A percentile compares a stretch with the other conserved stretches of the same genome.
phyloP scores from a whole-genome alignment of 2,888 invertebrate species.

The Serrognathus titanus region DNA sequence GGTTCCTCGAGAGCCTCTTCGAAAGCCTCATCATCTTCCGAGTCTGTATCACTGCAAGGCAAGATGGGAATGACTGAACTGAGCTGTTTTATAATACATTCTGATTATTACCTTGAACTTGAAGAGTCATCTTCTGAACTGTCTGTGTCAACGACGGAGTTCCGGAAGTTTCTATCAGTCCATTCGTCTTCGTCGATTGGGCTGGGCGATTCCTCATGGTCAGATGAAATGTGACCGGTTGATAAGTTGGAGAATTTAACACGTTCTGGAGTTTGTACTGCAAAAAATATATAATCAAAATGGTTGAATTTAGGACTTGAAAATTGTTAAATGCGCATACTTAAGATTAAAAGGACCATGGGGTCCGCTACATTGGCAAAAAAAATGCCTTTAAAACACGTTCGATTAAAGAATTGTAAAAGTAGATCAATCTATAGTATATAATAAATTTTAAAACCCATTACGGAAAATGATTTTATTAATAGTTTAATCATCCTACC shows the following conservation, averaged over 20 bases:
- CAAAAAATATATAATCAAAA: constrained; percentile 8
- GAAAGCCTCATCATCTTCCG: constrained; percentile 63
- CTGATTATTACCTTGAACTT: constrained; percentile 48
- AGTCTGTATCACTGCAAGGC: constrained; percentile 54
- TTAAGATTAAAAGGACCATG: too few relatives aligned
- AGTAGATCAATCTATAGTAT: too few relatives aligned
- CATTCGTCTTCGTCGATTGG: constrained; percentile 95
- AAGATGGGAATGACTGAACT: constrained; percentile 1
- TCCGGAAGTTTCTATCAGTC: constrained; percentile 90
- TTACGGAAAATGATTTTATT: too few relatives aligned
- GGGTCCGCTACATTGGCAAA: too few relatives aligned
- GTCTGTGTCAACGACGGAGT: constrained; percentile 65
- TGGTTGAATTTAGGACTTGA: too few relatives aligned
- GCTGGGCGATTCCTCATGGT: constrained; percentile 62
- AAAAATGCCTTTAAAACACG: too few relatives aligned
- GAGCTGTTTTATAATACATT: constrained; percentile 3
- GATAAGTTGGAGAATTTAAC: constrained; percentile 76
- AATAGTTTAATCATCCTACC: constrained; percentile 30
- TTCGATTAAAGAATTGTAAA: neutral
- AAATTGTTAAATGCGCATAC: too few relatives aligned
- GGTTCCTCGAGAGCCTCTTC: constrained; percentile 67
- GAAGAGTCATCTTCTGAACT: constrained; percentile 52
- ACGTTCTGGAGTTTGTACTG: constrained; percentile 70
- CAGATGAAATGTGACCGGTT: constrained; percentile 54
- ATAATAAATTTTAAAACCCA: too few relatives aligned